These are phyloP conservation scores for Leptopilina myrica DNA, from an alignment of 2,888 invertebrate genomes.

Conservation along the genomic window DNA sequence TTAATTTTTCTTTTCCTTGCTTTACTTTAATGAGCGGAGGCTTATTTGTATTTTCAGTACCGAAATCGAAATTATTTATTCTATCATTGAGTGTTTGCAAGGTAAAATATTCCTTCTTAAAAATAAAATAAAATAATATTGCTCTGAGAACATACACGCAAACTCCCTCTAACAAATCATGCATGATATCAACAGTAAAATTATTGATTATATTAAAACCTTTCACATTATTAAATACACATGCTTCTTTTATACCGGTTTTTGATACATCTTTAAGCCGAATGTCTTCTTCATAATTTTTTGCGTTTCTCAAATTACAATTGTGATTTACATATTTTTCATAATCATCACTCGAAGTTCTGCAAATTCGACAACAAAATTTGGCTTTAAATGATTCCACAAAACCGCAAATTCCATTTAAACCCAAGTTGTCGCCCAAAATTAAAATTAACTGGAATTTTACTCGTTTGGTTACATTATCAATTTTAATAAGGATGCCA, in stretches of 20 bases:
- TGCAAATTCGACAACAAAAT: slow-evolving; percentile 45
- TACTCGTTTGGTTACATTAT: slow-evolving; percentile 7
- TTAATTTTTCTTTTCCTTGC: slow-evolving; percentile 26
- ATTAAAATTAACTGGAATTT: slow-evolving; percentile 41
- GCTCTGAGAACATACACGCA: slow-evolving; percentile 30
- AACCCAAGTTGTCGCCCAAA: too few relatives aligned
- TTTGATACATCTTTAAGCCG: neutral
- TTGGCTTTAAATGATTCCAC: slow-evolving; percentile 41
- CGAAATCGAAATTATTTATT: slow-evolving; percentile 41
- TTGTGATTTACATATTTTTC: slow-evolving; percentile 26
- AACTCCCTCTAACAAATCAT: slow-evolving; percentile 48
- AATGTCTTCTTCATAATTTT: slow-evolving; percentile 45
- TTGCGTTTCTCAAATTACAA: slow-evolving; percentile 22
- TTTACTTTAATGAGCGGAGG: slow-evolving; percentile 23
- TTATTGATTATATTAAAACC: slow-evolving; percentile 49
- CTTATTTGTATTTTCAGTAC: slow-evolving; percentile 31
- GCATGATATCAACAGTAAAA: slow-evolving; percentile 45
- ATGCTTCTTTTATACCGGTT: slow-evolving; percentile 44
- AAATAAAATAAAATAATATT: slow-evolving; percentile 42
- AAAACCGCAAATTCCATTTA: too few relatives aligned
- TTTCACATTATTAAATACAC: slow-evolving; percentile 40
- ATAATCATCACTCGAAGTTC: slow-evolving; percentile 9
- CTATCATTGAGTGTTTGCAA: slow-evolving; percentile 40
- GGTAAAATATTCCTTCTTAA: slow-evolving; percentile 43
- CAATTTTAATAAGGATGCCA: slow-evolving; percentile 37